Evolutionary conservation across 2,113 vertebrate genomes (phyloP).

Genomic region (Phylloscopus whistleri): DNA sequence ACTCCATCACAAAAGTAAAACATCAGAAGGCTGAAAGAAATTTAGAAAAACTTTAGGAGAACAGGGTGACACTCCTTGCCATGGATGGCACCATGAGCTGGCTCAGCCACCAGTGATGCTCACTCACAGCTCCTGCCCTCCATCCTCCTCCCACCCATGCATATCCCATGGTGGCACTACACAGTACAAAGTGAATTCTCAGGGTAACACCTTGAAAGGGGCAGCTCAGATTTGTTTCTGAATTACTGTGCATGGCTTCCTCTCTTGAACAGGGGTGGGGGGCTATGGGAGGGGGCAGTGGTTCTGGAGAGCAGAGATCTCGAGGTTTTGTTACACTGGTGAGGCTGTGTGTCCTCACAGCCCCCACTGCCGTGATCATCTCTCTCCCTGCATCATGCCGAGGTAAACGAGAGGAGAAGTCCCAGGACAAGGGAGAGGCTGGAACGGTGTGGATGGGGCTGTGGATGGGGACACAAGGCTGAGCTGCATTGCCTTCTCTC

Average conservation of each 20-base stretch:
- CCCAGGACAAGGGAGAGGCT: background rate
- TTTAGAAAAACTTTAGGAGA: too few relatives aligned
- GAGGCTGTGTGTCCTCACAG: background rate
- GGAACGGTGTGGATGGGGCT: background rate
- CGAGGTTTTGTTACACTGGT: rapidly evolving
- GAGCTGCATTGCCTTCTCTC: background rate
- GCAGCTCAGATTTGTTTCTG: background rate
- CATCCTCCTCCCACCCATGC: background rate
- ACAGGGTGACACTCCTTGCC: background rate
- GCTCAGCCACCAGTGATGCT: rapidly evolving
- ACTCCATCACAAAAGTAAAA: too few relatives aligned
- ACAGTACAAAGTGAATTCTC: background rate
- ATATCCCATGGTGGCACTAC: rapidly evolving
- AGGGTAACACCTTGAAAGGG: background rate
- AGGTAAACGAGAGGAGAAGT: background rate
- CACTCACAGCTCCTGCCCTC: background rate
- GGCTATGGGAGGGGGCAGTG: background rate
- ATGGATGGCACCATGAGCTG: background rate
- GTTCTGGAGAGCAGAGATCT: background rate
- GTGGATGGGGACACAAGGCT: background rate
- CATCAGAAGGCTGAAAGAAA: too few relatives aligned
- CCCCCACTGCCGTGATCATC: rapidly evolving
- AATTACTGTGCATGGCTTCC: background rate
- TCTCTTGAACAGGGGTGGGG: background rate
- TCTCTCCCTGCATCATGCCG: rapidly evolving